Base-by-base conservation (phyloP, 2,797 vertebrate species). In the Hephaestus fuliginosus region DNA sequence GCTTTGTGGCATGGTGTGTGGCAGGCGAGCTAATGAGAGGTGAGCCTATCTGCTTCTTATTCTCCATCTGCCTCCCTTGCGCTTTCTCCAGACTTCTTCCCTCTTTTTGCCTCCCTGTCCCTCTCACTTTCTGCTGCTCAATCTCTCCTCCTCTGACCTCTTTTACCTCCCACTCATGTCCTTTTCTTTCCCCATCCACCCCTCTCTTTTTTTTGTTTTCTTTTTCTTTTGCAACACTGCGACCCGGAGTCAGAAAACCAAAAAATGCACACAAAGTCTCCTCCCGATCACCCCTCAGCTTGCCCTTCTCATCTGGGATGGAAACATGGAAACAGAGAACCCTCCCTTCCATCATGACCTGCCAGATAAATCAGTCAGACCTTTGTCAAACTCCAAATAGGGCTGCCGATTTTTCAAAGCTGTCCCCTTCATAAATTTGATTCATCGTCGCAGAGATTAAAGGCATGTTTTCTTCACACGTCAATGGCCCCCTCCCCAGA, bases 21-120 rank as follows among this genome's bases (percentile, higher is more conserved):
- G 90, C 93, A 89, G 90, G 88, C 28, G 25, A 90, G 84, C 90
- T 92, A 92, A 94, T 88, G 86, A 92, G 82, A 88, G 81, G 87
- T 87, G 86, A 93, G 78, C 88, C 71, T 92, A 81, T 88, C 86
- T 87, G 78, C 83, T 90, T 87, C 76, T 82, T 89, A 88, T 86
- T 91, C 91, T 88, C 85, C 77, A 51, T 76, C 86, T 71, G 80
- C 56, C 70, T 80, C 70, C 61, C 43, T 67, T 6, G 33, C 33
- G 28, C 52, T 81, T 83, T 84, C 62, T 49, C 51, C 57, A 39
- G 55, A 36, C 49, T 78, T 86, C 83, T 52, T 43, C 55, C 18
- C 53, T 36, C 64, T 55, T 85, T 81, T 80, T 68, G 20, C 25
- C 46, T 3, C 30, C 69, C 74, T 61, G 49, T 85, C 74, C 49